Percentiles rank a stretch among this genome's conserved stretches.
These are phyloP conservation scores for Carassius auratus DNA, from an alignment of 2,113 vertebrate genomes.

Conservation along the genomic window DNA sequence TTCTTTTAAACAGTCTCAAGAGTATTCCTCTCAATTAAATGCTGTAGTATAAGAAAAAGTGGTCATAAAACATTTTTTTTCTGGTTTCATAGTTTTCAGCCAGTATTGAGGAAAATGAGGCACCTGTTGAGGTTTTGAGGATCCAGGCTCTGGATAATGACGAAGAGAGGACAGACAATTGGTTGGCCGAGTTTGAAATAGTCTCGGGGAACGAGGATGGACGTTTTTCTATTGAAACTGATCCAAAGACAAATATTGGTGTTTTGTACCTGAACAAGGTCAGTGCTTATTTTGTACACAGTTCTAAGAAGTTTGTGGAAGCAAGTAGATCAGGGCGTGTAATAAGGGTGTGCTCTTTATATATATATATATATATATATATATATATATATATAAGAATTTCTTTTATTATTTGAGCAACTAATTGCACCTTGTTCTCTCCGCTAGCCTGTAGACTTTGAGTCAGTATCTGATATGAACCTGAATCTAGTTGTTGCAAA, in stretches of 20 bases:
- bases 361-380: background rate
- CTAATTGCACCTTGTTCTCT: constrained; percentile 37
- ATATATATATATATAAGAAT: too few species aligned
- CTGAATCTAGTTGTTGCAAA: constrained; percentile 79
- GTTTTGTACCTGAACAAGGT: constrained; percentile 75
- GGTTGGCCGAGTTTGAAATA: constrained; percentile 80
- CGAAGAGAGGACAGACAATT: constrained; percentile 81
- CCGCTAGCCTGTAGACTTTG: constrained; percentile 81
- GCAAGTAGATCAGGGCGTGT: background rate
- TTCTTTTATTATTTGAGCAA: background rate
- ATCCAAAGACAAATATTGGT: constrained; percentile 82
- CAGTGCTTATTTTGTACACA: background rate
- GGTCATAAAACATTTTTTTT: background rate
- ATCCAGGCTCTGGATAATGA: constrained; percentile 80
- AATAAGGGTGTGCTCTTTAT: background rate
- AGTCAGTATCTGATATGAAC: constrained; percentile 68
- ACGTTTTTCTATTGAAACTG: constrained; percentile 79
- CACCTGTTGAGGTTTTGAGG: constrained; percentile 70
- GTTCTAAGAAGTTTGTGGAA: background rate
- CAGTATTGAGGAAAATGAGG: constrained; percentile 54
- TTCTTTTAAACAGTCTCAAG: background rate
- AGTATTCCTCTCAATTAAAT: background rate
- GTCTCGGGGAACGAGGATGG: constrained; percentile 82
- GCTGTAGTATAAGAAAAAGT: background rate
- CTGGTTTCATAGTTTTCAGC: constrained; percentile 43